Percentiles rank a stretch among this genome's conserved stretches.
Conservation (phyloP, 1,140 invertebrate genomes). For the Pseudoatta argentina region DNA sequence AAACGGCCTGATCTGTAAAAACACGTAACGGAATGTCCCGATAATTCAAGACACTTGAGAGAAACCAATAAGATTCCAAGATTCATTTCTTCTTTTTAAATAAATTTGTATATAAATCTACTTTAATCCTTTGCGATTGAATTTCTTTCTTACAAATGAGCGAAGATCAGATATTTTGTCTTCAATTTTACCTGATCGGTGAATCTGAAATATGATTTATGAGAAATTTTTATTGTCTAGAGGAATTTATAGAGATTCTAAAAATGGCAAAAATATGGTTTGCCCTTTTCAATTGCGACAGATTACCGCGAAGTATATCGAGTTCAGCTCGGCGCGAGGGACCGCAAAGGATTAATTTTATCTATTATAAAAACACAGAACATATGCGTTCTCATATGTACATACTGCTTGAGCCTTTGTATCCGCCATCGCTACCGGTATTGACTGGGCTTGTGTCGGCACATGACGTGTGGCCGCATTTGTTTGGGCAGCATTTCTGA, state of each 20-base stretch:
- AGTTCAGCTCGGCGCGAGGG: neutral
- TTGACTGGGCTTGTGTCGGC: slow-evolving; percentile 84
- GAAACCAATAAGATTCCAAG: neutral
- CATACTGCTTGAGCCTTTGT: slow-evolving; percentile 75
- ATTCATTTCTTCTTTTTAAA: neutral
- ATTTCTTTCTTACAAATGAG: neutral
- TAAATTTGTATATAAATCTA: neutral
- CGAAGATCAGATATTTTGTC: neutral
- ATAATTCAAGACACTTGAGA: neutral
- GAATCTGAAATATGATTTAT: neutral
- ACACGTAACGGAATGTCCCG: neutral
- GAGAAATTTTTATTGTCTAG: neutral
- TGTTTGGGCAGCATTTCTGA: slow-evolving; percentile 90
- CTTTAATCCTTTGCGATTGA: neutral
- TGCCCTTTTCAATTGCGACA: neutral
- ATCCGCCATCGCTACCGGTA: slow-evolving; percentile 79
- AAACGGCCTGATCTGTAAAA: slow-evolving; percentile 87
- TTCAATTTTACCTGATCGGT: neutral
- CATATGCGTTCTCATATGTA: slow-evolving; percentile 62
- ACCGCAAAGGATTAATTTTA: neutral
- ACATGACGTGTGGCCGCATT: slow-evolving; percentile 90
- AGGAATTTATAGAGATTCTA: neutral
- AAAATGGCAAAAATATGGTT: neutral
- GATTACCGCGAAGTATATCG: neutral
- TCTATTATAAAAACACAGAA: neutral